A percentile compares a stretch with the other conserved stretches of the same genome.
phyloP scores from a whole-genome alignment of 1,140 invertebrate genomes.

The Atta cephalotes region DNA sequence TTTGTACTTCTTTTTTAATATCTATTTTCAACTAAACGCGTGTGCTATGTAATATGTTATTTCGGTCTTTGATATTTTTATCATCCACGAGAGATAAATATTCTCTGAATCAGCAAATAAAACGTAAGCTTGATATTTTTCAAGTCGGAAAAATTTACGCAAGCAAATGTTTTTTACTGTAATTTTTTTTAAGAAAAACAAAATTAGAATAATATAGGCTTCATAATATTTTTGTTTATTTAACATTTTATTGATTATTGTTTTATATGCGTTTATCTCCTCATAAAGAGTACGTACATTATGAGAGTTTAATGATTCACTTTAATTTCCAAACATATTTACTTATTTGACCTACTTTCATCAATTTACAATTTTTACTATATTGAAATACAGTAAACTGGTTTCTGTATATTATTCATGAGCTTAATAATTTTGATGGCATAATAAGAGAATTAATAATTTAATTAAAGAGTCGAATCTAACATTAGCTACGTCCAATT shows the following conservation, averaged over 20 bases:
- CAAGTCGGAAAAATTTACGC: background rate
- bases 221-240: background rate
- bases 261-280: background rate
- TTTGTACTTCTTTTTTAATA: background rate
- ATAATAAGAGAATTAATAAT: background rate
- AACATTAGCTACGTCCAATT: background rate
- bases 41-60: background rate
- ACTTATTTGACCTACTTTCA: background rate
- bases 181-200: slow-evolving; percentile 3
- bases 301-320: background rate
- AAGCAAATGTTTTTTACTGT: background rate
- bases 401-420: background rate
- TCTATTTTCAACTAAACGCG: slow-evolving; percentile 8
- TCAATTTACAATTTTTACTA: background rate
- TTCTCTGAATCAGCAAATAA: background rate
- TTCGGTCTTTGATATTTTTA: background rate
- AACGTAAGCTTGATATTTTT: slow-evolving; percentile 16
- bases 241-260: background rate
- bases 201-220: background rate
- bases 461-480: background rate
- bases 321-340: slow-evolving; percentile 2
- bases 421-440: slow-evolving; percentile 18
- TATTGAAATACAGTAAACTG: background rate
- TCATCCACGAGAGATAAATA: slow-evolving; percentile 16
- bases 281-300: background rate